These are phyloP conservation scores for Melanogrammus aeglefinus DNA, from an alignment of 2,797 vertebrate genomes.

Conservation along the genomic window DNA sequence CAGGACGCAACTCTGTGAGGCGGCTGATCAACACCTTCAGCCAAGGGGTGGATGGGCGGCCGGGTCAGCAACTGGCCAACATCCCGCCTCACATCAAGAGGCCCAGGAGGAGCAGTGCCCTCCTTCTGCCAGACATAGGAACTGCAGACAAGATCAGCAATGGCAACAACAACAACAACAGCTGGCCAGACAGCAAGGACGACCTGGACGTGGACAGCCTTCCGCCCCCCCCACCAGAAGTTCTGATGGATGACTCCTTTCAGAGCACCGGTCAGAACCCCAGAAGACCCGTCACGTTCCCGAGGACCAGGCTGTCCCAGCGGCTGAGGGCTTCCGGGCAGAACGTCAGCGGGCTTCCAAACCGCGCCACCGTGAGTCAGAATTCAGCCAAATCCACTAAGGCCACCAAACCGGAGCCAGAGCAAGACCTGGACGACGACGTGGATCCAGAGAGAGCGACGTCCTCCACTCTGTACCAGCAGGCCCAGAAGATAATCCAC, in stretches of 20 bases:
- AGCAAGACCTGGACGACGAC: constrained; percentile 43
- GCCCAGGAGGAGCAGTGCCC: constrained; percentile 69
- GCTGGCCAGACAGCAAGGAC: constrained; percentile 57
- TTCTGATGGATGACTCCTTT: constrained; percentile 83
- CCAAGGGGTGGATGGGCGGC: constrained; percentile 61
- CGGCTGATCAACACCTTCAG: constrained; percentile 89
- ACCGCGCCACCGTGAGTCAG: constrained; percentile 51
- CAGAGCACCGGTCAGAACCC: constrained; percentile 47
- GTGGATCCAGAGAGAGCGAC: constrained; percentile 43
- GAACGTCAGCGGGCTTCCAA: constrained; percentile 77
- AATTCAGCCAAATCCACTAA: constrained; percentile 20
- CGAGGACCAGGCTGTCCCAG: constrained; percentile 61
- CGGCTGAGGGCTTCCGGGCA: constrained; percentile 75
- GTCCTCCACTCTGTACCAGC: constrained; percentile 58
- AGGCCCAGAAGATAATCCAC: constrained; percentile 74
- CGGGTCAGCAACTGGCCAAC: constrained; percentile 60
- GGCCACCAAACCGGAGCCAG: constrained; percentile 29
- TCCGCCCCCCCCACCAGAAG: constrained; percentile 88
- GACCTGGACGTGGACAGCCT: constrained; percentile 74
- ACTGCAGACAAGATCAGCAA: constrained; percentile 35
- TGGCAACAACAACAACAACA: constrained; percentile 71
- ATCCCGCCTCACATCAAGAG: constrained; percentile 67
- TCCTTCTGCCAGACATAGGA: constrained; percentile 53
- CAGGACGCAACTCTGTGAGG: constrained; percentile 77
- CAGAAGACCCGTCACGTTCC: constrained; percentile 36